Evolutionary conservation across 2,888 invertebrate species (phyloP), one percentile per base, ranked within the genome.

Genomic region (Plebejus melissa): DNA sequence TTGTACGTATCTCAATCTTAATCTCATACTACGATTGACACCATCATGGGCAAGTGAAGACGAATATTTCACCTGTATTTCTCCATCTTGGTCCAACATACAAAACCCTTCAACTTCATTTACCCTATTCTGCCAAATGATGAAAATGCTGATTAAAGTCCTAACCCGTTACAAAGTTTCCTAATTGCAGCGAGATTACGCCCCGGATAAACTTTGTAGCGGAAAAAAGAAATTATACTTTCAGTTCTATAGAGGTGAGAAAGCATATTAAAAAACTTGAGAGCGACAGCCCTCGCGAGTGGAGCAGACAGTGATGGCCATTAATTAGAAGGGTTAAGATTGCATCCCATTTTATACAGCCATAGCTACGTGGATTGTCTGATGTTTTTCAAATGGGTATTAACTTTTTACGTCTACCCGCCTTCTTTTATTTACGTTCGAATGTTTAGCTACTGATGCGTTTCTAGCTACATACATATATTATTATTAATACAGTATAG

Each of bases 201-300:
- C 82, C 81, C 83, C 83, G 84, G 84, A 79, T 81, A 85, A 88
- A 89, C 85, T 89, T 86, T 82, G 86, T 82, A 82, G 81, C 85
- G 85, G 85, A 88, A 90, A 90, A 92, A 92, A 90, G 91, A 89
- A 92, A 93, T 93, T 92, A 91, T 89, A 88, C 88, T 85, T 86
- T 88, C 87, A 88, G 89, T 90, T 91, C 88, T 87, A 85, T 85
- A 82, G 87, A 93, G 93, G 93, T 92, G 92, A 91, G 90, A 90
- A 91, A 89, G 91, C 92, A 90, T 91, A 92, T 91, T 91, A 92
- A 92, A 92, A 92, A 92, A 91, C 90, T 91, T 90, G 90, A 91
- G 91, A 90, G 88, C 88, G 88, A 87, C 90, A 88, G 85, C 89
- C 89, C 88, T 88, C 86, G 85, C 86, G 89, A 89, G 87, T 93